Base-by-base conservation (phyloP, 2,888 invertebrate genomes). In the Silvanus unidentatus region DNA sequence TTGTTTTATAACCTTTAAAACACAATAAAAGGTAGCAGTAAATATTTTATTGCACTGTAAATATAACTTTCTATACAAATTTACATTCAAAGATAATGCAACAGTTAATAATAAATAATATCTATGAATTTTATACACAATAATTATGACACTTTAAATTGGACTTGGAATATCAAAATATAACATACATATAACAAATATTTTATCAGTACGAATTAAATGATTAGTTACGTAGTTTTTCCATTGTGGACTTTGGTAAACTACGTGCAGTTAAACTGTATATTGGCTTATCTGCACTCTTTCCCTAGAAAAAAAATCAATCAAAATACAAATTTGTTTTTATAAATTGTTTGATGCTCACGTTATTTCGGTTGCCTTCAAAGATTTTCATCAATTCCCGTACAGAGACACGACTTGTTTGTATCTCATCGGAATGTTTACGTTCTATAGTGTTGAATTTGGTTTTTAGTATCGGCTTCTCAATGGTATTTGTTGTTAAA, bases 201-300 rank as follows among this genome's bases (percentile, higher is more conserved):
- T 32, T n/a, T 32, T 32, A 3, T 12, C n/a, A 12, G n/a, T 12
- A 9, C n/a, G 32, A 8, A 32, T 5, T 8, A 5, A 32, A 12
- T 32, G 4, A 32, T 48, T 48, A 49, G 22, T 59, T 55, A 59
- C 77, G 78, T 32, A 87, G 73, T 42, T 81, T 83, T 54, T 87
- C 84, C 37, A 86, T 76, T 62, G 88, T 84, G 69, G 87, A 81
- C 57, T 77, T 81, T 2, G 88, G 84, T 46, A 89, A 78, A 60
- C 86, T 88, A 54, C 89, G 77, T 5, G 88, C 89, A 28, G 89
- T 89, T 50, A 89, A 71, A 68, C 88, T 88, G 71, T 88, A 86
- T 46, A 81, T 75, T 68, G 77, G 73, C 39, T 65, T 66, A 16
- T 57, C 59, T 39, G 50, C 58, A 50, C 52, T 48, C 16, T 46